phyloP scores from a whole-genome alignment of 1,140 invertebrate genomes.

The Orchesella cincta region DNA sequence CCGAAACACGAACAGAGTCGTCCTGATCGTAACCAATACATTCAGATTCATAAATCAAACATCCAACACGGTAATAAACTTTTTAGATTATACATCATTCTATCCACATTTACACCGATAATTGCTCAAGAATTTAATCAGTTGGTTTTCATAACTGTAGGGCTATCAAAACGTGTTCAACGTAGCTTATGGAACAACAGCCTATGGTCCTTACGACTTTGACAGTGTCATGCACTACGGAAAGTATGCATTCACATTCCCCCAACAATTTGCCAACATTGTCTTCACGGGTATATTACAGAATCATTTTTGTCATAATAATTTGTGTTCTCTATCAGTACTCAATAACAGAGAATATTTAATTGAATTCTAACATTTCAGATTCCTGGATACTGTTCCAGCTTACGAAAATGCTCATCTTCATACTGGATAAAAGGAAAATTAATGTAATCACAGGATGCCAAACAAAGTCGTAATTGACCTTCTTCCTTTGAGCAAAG shows the following conservation, averaged over 20 bases:
- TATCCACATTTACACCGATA: background rate
- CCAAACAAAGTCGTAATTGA: conserved; percentile 11
- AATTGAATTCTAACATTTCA: background rate
- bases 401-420: no score
- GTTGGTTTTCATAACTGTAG: background rate
- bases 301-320: no score
- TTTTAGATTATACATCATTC: background rate
- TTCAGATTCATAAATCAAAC: background rate
- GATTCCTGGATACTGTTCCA: no score
- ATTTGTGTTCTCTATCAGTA: no score
- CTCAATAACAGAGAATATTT: background rate
- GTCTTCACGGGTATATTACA: background rate
- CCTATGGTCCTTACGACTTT: conserved; percentile 5
- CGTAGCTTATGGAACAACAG: background rate
- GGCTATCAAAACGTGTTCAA: conserved; percentile 1
- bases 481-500: no score
- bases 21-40: conserved; percentile 12
- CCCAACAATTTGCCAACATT: background rate
- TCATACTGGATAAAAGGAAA: conserved; percentile 22
- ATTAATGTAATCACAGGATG: conserved; percentile 6
- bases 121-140: background rate
- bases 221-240: conserved; percentile 16
- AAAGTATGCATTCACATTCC: background rate
- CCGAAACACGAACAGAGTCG: conserved; percentile 13
- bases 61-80: background rate